Evolutionary conservation across 2,113 vertebrate species (phyloP), one percentile per base, ranked within the genome.

Genomic region (Cyanoliseus patagonus): DNA sequence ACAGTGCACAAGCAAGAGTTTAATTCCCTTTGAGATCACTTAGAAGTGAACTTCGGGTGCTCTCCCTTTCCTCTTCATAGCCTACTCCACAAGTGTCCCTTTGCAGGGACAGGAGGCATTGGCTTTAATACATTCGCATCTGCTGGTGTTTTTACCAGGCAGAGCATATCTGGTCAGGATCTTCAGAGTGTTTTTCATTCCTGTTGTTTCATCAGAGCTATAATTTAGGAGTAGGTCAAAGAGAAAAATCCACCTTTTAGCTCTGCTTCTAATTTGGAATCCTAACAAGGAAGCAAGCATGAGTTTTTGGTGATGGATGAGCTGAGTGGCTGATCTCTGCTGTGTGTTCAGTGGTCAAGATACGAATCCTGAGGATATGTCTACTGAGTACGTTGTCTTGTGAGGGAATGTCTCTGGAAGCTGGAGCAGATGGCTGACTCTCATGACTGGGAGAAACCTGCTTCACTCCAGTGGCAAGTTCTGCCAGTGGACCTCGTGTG

Each of bases 331-430:
- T 78, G 68, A 42, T 51, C 17, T 67, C 30, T 75, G 68, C 10
- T n/a, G 37, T 1, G 0, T 28, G 28, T 39, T 18, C 39, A 15
- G 31, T 41, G 57, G 24, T 19, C 28, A 17, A 41, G 41, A 19
- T 35, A 4, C 5, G 44, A 70, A 41, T 62, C 41, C 51, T 42
- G 44, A 83, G 35, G 53, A 39, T 59, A 1, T 2, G 11, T 24
- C 16, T 25, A 15, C 11, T 3, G 24, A 13, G 49, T 17, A 17
- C 46, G 19, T 64, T 53, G 49, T 9, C 22, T 52, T 47, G 51
- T 1, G 4, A 81, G 66, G 69, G 30, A 75, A 46, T 11, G 31
- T 49, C 39, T 59, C 42, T 35, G 64, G 28, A 8, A 31, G 25
- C 0, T 78, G 66, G 61, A 91, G 53, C 53, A 74, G 77, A 62